Conservation (phyloP, 2,888 invertebrate genomes). For the Thalpophila matura region DNA sequence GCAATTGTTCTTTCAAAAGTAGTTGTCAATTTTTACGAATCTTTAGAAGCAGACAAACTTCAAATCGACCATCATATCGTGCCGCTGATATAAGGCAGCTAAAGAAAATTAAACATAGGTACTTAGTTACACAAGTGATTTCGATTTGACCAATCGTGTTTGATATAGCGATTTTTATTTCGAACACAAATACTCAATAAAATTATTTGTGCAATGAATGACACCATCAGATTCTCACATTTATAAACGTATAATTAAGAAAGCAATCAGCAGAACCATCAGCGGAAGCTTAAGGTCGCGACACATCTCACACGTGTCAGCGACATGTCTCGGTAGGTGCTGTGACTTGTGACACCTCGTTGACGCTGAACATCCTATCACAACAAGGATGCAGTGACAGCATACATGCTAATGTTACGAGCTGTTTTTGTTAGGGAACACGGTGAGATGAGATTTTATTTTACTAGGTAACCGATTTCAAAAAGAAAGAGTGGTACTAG, state of each 20-base stretch:
- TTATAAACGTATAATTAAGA: not conserved
- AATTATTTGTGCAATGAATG: not conserved
- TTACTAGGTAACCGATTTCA: not conserved
- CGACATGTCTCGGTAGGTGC: slow-evolving; percentile 1
- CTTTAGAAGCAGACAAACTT: too few species aligned
- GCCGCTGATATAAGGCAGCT: too few species aligned
- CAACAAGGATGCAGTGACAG: slow-evolving; percentile 62
- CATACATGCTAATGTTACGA: slow-evolving; percentile 16
- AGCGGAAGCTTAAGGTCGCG: slow-evolving; percentile 55
- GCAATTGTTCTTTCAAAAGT: too few species aligned
- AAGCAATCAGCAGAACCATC: slow-evolving; percentile 45
- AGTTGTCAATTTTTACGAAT: too few species aligned
- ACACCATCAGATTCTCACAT: not conserved
- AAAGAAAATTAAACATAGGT: too few species aligned
- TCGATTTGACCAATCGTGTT: too few species aligned
- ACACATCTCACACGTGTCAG: slow-evolving; percentile 50
- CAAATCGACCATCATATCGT: too few species aligned
- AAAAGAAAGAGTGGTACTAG: too few species aligned
- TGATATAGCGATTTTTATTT: not conserved
- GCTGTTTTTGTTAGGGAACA: slow-evolving; percentile 7
- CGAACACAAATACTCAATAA: not conserved
- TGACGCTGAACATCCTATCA: slow-evolving; percentile 60
- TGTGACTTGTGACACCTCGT: slow-evolving; percentile 50
- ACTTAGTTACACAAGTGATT: too few species aligned
- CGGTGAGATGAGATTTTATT: not conserved